Evolutionary conservation across 2,113 vertebrate genomes (phyloP), one percentile per base, ranked within the genome.

Genomic region (Tretioscincus oriximinensis): DNA sequence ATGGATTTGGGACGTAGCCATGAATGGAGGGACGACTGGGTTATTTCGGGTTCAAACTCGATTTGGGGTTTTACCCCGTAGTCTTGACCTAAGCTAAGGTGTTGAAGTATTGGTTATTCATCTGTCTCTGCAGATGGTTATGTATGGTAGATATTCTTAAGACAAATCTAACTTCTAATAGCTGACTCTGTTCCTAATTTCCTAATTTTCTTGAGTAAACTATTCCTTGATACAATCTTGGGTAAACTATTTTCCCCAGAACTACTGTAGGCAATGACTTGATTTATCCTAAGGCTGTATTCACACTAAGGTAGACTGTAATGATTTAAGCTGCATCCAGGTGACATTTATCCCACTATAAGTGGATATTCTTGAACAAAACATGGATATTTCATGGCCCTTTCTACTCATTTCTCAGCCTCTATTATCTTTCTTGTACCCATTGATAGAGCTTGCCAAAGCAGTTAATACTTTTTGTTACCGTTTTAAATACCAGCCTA

Each of bases 361-460:
- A 41, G 3, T 41, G 35, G 35, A 41, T 41, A 41, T 41, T 41
- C 35, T 41, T 2, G 3, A 41, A 41, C 35, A 41, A 41, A 41
- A 5, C 35, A 41, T 41, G 35, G 35, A 63, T 7, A 8, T 81
- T 71, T 1, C 0, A 22, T 9, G 9, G 9, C 66, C 20, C 14
- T 69, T 67, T 41, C 82, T 21, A 78, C 5, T 7, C 68, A 31
- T 84, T 77, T 18, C 68, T 73, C 51, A 7, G 1, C 45, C 41
- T 24, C 18, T 70, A 4, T 4, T 47, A 16, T 18, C 31, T 14
- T 70, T 70, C 35, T 70, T 68, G 4, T 71, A 61, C 6, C n/a
- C 54, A 83, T 64, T 9, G 77, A 76, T 2, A 82, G n/a, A 64
- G 11, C 3, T 6, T 85, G 45, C 77, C 73, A 60, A 78, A 86